These are phyloP conservation scores for Sarcophaga rosellei DNA, from an alignment of 2,888 invertebrate genomes.

Conservation along the genomic window DNA sequence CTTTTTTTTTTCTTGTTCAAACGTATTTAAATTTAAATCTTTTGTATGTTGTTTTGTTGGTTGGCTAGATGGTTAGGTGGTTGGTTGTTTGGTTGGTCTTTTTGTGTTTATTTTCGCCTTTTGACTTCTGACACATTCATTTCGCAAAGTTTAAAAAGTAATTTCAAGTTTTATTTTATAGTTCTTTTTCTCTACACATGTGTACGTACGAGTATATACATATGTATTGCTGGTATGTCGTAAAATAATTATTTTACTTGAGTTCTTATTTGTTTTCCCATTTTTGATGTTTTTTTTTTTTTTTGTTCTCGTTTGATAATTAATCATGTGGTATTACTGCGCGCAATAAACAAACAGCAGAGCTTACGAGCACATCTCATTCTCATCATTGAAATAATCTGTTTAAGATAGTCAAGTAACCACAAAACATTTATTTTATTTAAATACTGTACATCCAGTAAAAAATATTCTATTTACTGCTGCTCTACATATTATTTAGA, in stretches of 20 bases:
- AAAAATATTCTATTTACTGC: not conserved
- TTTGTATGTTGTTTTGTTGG: not conserved
- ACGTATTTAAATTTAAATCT: not conserved
- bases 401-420: conserved; percentile 23
- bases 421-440: conserved; percentile 1
- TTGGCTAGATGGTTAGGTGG: not conserved
- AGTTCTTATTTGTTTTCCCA: not conserved
- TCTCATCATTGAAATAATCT: conserved; percentile 15
- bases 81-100: not conserved
- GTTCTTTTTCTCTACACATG: not conserved
- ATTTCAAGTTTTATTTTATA: not conserved
- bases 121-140: conserved; percentile 15
- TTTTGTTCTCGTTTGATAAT: not conserved
- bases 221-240: not conserved
- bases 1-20: not conserved
- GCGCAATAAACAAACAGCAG: not conserved
- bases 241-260: not conserved
- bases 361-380: not conserved
- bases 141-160: conserved; percentile 14
- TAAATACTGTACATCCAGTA: not conserved
- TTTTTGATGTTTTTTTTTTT: not conserved
- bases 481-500: no score
- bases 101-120: not conserved
- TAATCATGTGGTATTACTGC: conserved; percentile 41
- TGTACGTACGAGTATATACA: not conserved